These are phyloP conservation scores for Nothoprocta pentlandii DNA, from an alignment of 2,113 vertebrate species.

Conservation along the genomic window DNA sequence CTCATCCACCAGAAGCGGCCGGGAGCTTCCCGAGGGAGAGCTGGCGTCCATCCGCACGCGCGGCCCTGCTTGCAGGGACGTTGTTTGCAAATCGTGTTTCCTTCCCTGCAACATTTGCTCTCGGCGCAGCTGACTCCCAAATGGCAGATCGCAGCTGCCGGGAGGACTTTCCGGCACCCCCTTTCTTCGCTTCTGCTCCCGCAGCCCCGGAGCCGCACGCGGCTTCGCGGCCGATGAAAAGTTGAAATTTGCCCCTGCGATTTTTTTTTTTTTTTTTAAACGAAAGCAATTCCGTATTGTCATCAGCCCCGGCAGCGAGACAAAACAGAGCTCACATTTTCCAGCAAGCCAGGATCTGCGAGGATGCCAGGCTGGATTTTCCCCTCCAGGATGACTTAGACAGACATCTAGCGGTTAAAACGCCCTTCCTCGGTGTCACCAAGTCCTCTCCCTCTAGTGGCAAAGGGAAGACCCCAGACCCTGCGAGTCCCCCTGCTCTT, in stretches of 20 bases:
- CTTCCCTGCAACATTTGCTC: neutral
- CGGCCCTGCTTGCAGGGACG: neutral
- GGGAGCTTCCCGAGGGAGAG: neutral
- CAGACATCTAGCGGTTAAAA: neutral
- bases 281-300: neutral
- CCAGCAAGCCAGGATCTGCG: neutral
- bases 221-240: neutral
- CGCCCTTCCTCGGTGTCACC: neutral
- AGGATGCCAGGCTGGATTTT: neutral
- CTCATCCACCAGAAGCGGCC: neutral
- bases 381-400: neutral
- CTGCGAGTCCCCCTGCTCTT: neutral
- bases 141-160: neutral
- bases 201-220: fast-evolving
- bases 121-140: neutral
- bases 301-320: constrained; percentile 37
- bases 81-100: neutral
- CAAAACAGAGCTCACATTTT: constrained; percentile 53
- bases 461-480: neutral
- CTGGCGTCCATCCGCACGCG: neutral
- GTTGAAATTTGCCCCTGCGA: neutral
- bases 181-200: neutral
- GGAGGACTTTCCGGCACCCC: neutral
- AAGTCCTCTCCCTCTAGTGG: constrained; percentile 51
- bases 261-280: neutral